Conservation (phyloP, 2,113 vertebrate genomes). For the Atherinomorus stipes region DNA sequence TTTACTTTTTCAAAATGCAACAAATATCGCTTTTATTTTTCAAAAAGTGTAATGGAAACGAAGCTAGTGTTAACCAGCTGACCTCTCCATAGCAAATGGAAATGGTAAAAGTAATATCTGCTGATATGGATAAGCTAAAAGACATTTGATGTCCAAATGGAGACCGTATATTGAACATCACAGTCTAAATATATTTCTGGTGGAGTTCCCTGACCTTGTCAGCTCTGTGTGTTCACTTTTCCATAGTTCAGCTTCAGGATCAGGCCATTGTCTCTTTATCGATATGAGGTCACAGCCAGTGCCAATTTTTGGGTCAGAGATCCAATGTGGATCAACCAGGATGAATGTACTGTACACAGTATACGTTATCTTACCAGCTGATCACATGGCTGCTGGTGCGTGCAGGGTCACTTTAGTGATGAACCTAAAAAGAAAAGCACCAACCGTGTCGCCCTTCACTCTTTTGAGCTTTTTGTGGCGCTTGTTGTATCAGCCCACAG, state of each 20-base stretch:
- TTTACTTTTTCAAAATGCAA: too few relatives aligned
- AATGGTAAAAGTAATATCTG: constrained; percentile 15
- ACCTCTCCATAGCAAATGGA: background rate
- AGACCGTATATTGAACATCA: background rate
- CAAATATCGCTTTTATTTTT: too few relatives aligned
- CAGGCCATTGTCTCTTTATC: constrained; percentile 5
- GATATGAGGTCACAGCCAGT: background rate
- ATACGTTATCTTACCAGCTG: too few relatives aligned
- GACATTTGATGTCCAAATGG: background rate
- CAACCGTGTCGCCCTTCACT: too few relatives aligned
- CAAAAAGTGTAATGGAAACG: too few relatives aligned
- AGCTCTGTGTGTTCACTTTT: constrained; percentile 11
- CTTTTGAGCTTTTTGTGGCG: too few relatives aligned
- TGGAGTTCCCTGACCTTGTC: constrained; percentile 21
- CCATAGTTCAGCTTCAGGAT: background rate
- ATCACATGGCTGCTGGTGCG: too few relatives aligned
- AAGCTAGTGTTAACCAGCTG: background rate
- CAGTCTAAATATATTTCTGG: background rate
- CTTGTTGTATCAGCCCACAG: too few relatives aligned
- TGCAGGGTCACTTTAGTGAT: too few relatives aligned
- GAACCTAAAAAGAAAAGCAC: too few relatives aligned
- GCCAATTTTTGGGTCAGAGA: background rate
- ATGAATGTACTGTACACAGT: too few relatives aligned
- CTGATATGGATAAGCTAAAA: background rate
- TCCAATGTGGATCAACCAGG: too few relatives aligned